Conservation (phyloP, 1,140 invertebrate genomes). For the Heterodera carotae region DNA sequence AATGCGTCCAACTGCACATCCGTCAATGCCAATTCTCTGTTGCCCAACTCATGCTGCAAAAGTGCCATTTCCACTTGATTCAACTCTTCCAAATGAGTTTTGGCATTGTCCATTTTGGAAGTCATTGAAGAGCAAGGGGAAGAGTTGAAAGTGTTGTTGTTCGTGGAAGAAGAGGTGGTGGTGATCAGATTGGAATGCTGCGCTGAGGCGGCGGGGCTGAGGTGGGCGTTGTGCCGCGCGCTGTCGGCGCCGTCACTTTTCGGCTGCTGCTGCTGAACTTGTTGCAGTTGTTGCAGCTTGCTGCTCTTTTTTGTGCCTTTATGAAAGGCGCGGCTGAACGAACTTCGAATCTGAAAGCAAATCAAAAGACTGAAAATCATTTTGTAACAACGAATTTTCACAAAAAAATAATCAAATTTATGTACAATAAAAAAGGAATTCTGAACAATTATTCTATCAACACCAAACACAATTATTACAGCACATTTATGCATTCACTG, state of each 20-base stretch:
- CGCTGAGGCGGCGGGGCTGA: neutral
- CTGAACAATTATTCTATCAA: neutral
- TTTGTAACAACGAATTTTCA: too few relatives aligned
- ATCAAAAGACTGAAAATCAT: too few relatives aligned
- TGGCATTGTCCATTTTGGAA: conserved; percentile 21
- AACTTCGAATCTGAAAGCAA: conserved; percentile 78
- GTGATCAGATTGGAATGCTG: conserved; percentile 15
- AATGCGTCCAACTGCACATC: conserved; percentile 92
- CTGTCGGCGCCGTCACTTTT: conserved; percentile 66
- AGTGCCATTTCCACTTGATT: neutral
- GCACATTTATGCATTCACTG: too few relatives aligned
- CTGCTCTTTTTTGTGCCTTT: conserved; percentile 72
- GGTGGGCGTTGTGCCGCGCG: conserved; percentile 1
- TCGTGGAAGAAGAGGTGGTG: too few relatives aligned
- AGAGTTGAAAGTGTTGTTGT: neutral
- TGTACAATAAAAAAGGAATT: too few relatives aligned
- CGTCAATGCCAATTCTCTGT: conserved; percentile 92
- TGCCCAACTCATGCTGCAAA: conserved; percentile 84
- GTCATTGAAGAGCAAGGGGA: conserved; percentile 28
- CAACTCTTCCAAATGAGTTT: neutral
- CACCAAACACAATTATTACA: conserved; percentile 25
- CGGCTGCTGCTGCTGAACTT: conserved; percentile 15
- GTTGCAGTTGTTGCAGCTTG: too few relatives aligned
- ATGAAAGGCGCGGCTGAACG: conserved; percentile 96
- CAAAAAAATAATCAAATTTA: too few relatives aligned